phyloP scores from a whole-genome alignment of 2,888 invertebrate genomes.

The Himalopsyche kuldschensis region DNA sequence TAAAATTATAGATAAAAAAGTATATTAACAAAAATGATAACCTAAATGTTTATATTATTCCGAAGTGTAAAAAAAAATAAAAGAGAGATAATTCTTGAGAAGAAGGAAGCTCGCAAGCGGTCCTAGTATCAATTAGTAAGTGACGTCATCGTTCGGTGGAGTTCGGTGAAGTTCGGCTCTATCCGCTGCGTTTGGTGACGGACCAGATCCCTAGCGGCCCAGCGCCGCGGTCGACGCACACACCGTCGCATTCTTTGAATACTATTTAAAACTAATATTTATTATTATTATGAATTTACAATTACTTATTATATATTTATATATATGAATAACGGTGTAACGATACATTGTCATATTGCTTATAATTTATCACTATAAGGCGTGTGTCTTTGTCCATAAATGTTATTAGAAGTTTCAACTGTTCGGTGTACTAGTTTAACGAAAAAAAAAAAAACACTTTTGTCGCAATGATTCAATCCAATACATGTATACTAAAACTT shows the following conservation, averaged over 20 bases:
- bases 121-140: slow-evolving; percentile 53
- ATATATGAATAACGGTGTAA: slow-evolving; percentile 43
- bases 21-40: slow-evolving; percentile 51
- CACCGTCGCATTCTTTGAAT: slow-evolving; percentile 44
- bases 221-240: slow-evolving; percentile 28
- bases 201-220: not conserved
- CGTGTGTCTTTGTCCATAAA: slow-evolving; percentile 63
- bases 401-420: slow-evolving; percentile 57
- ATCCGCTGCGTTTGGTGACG: not conserved
- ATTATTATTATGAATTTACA: slow-evolving; percentile 39
- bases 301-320: slow-evolving; percentile 29
- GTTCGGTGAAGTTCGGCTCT: not conserved
- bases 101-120: slow-evolving; percentile 52
- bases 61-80: slow-evolving; percentile 53
- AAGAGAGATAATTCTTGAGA: slow-evolving; percentile 48
- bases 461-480: slow-evolving; percentile 45
- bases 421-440: slow-evolving; percentile 56
- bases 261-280: slow-evolving; percentile 37
- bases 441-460: slow-evolving; percentile 45
- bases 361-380: slow-evolving; percentile 56
- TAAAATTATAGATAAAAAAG: slow-evolving; percentile 56
- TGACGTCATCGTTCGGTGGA: slow-evolving; percentile 1
- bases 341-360: slow-evolving; percentile 63
- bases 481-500: slow-evolving; percentile 37
- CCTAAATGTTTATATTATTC: slow-evolving; percentile 64